These are phyloP conservation scores for Drosophila melanica DNA, from an alignment of 1,140 invertebrate species.

Conservation along the genomic window DNA sequence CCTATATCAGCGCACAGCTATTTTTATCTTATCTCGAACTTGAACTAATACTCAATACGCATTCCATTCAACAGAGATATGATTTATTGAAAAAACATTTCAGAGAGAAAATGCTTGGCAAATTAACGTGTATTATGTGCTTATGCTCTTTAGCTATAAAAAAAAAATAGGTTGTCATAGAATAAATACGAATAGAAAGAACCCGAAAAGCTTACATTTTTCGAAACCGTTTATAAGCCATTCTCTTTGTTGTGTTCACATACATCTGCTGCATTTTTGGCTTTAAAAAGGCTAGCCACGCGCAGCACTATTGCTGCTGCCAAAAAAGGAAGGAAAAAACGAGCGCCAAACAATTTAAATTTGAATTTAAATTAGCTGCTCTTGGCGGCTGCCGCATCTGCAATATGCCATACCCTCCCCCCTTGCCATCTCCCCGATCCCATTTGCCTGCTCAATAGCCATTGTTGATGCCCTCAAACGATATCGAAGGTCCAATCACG, in stretches of 20 bases:
- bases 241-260: no score
- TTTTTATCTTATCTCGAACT: slow-evolving; percentile 44
- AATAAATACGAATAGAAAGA: background rate
- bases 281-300: slow-evolving; percentile 22
- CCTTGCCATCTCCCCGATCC: background rate
- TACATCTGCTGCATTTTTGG: background rate
- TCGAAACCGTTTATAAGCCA: no score
- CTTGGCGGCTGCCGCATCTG: slow-evolving; percentile 41
- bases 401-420: slow-evolving; percentile 30
- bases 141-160: background rate
- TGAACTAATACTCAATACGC: slow-evolving; percentile 10
- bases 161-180: background rate
- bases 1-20: background rate
- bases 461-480: slow-evolving; percentile 62
- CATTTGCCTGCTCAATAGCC: slow-evolving; percentile 11
- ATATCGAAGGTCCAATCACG: slow-evolving; percentile 64
- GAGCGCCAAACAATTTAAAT: slow-evolving; percentile 74
- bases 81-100: slow-evolving; percentile 6
- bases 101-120: background rate
- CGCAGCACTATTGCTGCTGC: slow-evolving; percentile 34
- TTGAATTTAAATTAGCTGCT: slow-evolving; percentile 78
- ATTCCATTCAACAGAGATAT: background rate
- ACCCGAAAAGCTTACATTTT: no score
- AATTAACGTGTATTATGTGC: background rate
- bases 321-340: slow-evolving; percentile 52